These are phyloP conservation scores for Polylopha cassiicola DNA, from an alignment of 2,888 invertebrate species.

Conservation along the genomic window DNA sequence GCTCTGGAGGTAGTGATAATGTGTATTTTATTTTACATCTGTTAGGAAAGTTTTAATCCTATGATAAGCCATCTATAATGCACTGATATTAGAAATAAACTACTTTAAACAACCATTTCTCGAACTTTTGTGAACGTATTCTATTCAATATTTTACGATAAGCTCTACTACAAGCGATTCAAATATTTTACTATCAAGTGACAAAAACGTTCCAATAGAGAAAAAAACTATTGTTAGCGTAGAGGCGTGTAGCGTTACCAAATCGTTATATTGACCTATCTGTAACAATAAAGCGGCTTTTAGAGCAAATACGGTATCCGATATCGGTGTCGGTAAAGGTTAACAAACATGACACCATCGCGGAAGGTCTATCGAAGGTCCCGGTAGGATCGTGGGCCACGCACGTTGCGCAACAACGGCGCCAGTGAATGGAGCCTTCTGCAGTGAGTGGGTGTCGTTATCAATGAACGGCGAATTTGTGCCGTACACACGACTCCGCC, in stretches of 20 bases:
- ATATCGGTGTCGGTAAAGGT: conserved; percentile 17
- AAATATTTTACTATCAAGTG: neutral
- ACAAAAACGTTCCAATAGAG: neutral
- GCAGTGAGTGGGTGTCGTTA: conserved; percentile 70
- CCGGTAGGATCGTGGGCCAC: conserved; percentile 39
- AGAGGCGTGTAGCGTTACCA: conserved; percentile 6
- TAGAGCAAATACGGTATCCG: conserved; percentile 25
- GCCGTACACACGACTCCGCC: conserved; percentile 59
- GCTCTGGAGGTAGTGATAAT: conserved; percentile 53
- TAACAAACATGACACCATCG: conserved; percentile 29
- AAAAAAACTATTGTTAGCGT: conserved; percentile 6
- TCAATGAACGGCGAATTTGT: conserved; percentile 73
- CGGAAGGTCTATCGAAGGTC: conserved; percentile 58
- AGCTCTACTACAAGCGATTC: conserved; percentile 16
- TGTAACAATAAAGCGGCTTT: conserved; percentile 16
- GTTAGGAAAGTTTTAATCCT: conserved; percentile 31
- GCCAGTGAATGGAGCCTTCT: conserved; percentile 69
- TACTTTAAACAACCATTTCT: conserved; percentile 4
- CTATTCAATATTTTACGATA: conserved; percentile 25
- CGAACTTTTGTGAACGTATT: conserved; percentile 27
- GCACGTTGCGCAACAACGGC: conserved; percentile 66
- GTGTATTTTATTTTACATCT: conserved; percentile 41
- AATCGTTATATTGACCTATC: conserved; percentile 13
- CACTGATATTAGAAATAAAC: conserved; percentile 6
- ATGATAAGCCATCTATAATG: conserved; percentile 8